Conservation (phyloP, 2,888 invertebrate species). For the Adelognathus sp. region DNA sequence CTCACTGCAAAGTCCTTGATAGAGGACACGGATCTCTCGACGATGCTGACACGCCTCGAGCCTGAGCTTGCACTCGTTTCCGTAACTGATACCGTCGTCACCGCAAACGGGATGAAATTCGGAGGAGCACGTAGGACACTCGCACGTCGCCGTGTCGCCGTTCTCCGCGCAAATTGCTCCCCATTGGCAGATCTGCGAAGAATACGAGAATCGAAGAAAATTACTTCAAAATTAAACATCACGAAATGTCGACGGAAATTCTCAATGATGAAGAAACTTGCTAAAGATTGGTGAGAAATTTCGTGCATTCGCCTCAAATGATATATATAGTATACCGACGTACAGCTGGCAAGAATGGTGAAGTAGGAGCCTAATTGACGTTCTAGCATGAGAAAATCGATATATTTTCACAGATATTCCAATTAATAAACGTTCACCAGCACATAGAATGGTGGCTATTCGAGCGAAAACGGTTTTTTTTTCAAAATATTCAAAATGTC, state of each 20-base stretch:
- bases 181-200: constrained; percentile 87
- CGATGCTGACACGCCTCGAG: constrained; percentile 90
- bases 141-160: constrained; percentile 88
- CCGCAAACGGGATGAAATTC: constrained; percentile 94
- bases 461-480: too few species aligned
- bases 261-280: not conserved
- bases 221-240: constrained; percentile 30
- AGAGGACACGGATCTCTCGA: constrained; percentile 88
- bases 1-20: constrained; percentile 94
- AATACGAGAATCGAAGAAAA: constrained; percentile 28
- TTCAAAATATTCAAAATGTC: too few species aligned
- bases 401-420: too few species aligned
- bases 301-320: not conserved
- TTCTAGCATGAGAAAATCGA: not conserved
- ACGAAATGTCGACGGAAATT: not conserved
- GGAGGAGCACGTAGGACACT: constrained; percentile 92
- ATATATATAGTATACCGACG: not conserved
- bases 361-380: not conserved
- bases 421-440: too few species aligned
- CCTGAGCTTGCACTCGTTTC: constrained; percentile 91
- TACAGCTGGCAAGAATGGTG: not conserved
- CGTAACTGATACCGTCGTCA: constrained; percentile 91
- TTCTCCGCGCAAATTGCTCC: constrained; percentile 89
- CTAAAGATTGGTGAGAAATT: not conserved
- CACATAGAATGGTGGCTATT: too few species aligned